These are phyloP conservation scores for Burhinus bistriatus DNA, from an alignment of 2,113 vertebrate species.

Conservation along the genomic window DNA sequence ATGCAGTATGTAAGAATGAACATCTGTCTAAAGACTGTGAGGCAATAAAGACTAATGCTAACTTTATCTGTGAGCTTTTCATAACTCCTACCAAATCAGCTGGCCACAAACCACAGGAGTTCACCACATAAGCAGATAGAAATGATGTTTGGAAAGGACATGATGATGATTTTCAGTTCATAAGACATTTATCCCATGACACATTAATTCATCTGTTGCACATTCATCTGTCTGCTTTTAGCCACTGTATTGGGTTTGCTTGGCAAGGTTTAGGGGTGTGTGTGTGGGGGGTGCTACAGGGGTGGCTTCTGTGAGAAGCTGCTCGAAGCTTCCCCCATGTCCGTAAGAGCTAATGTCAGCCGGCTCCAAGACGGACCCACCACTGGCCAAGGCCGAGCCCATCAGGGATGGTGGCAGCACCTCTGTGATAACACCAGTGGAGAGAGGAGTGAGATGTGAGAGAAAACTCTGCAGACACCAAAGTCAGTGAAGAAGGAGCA, in stretches of 20 bases:
- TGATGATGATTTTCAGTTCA: background rate
- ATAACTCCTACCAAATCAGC: background rate
- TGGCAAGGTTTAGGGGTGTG: too few relatives aligned
- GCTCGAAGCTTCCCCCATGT: too few relatives aligned
- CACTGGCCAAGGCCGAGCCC: too few relatives aligned
- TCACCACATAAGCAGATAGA: background rate
- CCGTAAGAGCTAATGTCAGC: too few relatives aligned
- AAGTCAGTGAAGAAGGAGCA: too few relatives aligned
- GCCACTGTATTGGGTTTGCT: background rate
- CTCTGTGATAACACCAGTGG: too few relatives aligned
- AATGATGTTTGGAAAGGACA: background rate
- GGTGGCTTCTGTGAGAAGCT: too few relatives aligned
- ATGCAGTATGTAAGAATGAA: background rate
- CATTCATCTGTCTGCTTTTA: background rate
- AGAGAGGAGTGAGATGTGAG: too few relatives aligned
- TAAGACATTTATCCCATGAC: background rate
- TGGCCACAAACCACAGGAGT: background rate
- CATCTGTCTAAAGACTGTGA: background rate
- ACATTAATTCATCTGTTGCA: background rate
- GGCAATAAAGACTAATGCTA: background rate
- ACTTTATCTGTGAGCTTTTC: background rate
- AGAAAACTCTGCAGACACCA: too few relatives aligned
- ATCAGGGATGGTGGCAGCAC: too few relatives aligned
- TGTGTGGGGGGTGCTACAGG: too few relatives aligned
- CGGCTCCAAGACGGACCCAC: too few relatives aligned